Percentiles rank a stretch among this genome's conserved stretches.
These are phyloP conservation scores for Dinomys branickii DNA, from an alignment of 2,113 vertebrate genomes.

Conservation along the genomic window DNA sequence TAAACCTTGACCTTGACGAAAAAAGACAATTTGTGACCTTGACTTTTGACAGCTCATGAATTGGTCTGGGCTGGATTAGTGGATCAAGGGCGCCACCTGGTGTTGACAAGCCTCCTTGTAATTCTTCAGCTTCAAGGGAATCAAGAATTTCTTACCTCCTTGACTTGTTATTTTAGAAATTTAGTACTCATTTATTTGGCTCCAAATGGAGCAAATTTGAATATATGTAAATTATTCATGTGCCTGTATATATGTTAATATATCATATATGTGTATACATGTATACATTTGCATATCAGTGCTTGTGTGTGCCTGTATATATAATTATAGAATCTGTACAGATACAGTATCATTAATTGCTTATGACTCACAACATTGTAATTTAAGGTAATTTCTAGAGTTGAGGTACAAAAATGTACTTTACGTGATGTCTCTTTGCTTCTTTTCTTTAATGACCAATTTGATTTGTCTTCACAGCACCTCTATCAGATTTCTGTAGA, in stretches of 20 bases:
- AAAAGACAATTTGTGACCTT: constrained; percentile 90
- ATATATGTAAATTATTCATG: constrained; percentile 77
- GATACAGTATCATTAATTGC: constrained; percentile 66
- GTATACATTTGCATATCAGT: constrained; percentile 70
- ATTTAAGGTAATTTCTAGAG: constrained; percentile 73
- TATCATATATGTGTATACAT: constrained; percentile 73
- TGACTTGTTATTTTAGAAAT: constrained; percentile 68
- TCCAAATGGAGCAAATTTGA: constrained; percentile 66
- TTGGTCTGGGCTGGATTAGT: constrained; percentile 84
- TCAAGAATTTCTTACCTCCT: constrained; percentile 65
- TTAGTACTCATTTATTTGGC: constrained; percentile 61
- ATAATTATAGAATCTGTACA: constrained; percentile 77
- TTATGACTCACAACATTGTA: constrained; percentile 62
- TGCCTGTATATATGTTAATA: constrained; percentile 80
- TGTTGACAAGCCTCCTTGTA: constrained; percentile 80
- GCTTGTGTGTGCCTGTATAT: constrained; percentile 73
- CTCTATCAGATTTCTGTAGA: constrained; percentile 50
- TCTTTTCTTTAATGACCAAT: constrained; percentile 58
- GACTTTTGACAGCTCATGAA: constrained; percentile 89
- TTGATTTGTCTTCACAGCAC: constrained; percentile 48
- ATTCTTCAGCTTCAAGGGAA: constrained; percentile 71
- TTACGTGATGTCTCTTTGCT: constrained; percentile 45
- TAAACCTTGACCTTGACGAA: constrained; percentile 92
- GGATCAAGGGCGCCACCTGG: constrained; percentile 90
- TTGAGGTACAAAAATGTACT: constrained; percentile 61